These are phyloP conservation scores for Tetrapedia diversipes DNA, from an alignment of 2,888 invertebrate genomes.

Conservation along the genomic window DNA sequence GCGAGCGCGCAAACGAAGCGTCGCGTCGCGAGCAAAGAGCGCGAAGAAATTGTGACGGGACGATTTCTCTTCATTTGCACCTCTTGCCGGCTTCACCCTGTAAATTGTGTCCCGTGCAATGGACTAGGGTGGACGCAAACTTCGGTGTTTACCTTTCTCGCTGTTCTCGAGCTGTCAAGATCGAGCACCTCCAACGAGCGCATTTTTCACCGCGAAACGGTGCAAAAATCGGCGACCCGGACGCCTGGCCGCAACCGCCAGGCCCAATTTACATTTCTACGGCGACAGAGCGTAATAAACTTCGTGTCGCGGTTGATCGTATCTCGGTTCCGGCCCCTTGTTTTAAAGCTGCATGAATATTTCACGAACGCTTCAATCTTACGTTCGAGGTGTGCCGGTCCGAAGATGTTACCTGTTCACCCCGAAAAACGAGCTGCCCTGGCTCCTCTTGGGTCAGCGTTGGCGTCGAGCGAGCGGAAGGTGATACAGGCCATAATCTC, in stretches of 20 bases:
- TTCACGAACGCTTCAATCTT: slow-evolving; percentile 19
- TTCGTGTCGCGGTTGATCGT: background rate
- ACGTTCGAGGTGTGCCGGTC: background rate
- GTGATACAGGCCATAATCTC: slow-evolving; percentile 46
- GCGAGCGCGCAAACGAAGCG: slow-evolving; percentile 3
- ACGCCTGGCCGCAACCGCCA: background rate
- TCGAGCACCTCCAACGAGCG: background rate
- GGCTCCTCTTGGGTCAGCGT: slow-evolving; percentile 19
- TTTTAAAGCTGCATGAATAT: slow-evolving; percentile 28
- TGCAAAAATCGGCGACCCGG: background rate
- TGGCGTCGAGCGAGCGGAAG: slow-evolving; percentile 22
- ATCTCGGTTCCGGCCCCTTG: background rate
- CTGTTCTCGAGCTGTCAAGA: background rate
- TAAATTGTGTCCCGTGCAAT: background rate
- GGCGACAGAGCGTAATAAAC: background rate
- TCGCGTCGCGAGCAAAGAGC: background rate
- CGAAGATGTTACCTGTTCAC: slow-evolving; percentile 20
- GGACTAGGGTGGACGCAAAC: background rate
- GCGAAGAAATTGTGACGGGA: slow-evolving; percentile 26
- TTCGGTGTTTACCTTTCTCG: background rate
- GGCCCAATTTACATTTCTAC: slow-evolving; percentile 17
- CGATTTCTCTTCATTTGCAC: slow-evolving; percentile 15
- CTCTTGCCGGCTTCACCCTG: background rate
- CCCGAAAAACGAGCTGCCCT: slow-evolving; percentile 8
- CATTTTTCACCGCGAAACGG: background rate